Conservation (phyloP, 2,113 vertebrate species). For the Ictalurus furcatus region DNA sequence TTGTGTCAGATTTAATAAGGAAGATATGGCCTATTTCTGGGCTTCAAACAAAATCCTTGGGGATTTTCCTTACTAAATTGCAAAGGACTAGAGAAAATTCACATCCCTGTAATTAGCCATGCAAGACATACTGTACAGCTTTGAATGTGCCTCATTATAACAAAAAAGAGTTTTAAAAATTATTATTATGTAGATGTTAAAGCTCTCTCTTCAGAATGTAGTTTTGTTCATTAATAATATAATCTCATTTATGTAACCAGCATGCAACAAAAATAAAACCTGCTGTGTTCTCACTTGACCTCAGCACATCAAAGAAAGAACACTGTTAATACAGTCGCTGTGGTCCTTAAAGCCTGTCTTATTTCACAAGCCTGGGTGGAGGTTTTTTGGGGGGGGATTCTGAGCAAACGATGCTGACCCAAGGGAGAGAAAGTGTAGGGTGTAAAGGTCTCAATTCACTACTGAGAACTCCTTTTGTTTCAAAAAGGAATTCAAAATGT, state of each 20-base stretch:
- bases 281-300: slow-evolving; percentile 24
- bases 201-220: slow-evolving; percentile 61
- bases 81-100: slow-evolving; percentile 71
- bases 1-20: slow-evolving; percentile 49
- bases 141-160: slow-evolving; percentile 69
- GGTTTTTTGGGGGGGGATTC: too few species aligned
- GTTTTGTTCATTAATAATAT: slow-evolving; percentile 71
- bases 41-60: slow-evolving; percentile 72
- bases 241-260: slow-evolving; percentile 56
- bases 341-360: background rate
- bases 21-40: slow-evolving; percentile 71
- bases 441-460: background rate
- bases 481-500: background rate
- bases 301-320: slow-evolving; percentile 2
- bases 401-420: background rate
- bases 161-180: slow-evolving; percentile 45
- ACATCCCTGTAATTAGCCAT: slow-evolving; percentile 74
- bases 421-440: background rate
- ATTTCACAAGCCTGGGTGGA: background rate
- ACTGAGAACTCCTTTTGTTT: background rate
- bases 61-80: slow-evolving; percentile 70
- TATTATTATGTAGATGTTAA: slow-evolving; percentile 71
- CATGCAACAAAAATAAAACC: slow-evolving; percentile 59
- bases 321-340: background rate
- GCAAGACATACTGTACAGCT: slow-evolving; percentile 67